phyloP scores from a whole-genome alignment of 64 coral and sea anemone species.

The Stichodactyla helianthus region DNA sequence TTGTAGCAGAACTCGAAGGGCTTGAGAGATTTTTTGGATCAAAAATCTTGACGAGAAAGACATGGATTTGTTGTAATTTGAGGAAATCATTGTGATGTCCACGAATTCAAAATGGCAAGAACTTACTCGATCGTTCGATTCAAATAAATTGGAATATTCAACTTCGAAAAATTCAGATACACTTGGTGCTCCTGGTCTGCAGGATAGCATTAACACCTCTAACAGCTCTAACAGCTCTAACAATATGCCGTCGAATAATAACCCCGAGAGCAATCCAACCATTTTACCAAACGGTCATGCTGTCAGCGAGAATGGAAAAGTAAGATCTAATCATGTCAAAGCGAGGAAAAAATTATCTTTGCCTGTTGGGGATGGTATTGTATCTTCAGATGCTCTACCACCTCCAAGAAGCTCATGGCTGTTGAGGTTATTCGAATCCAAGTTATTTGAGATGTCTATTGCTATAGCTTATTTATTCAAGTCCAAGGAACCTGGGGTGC shows the following conservation, averaged over 20 bases:
- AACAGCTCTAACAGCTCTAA: not conserved
- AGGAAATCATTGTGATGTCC: slow-evolving; percentile 6
- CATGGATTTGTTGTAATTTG: not conserved
- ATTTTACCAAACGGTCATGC: slow-evolving; percentile 3
- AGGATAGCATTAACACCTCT: not conserved
- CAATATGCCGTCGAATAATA: slow-evolving; percentile 4
- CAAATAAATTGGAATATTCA: not conserved
- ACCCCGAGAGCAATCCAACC: not conserved
- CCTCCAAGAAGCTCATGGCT: slow-evolving; percentile 93
- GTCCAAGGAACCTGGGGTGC: slow-evolving; percentile 93
- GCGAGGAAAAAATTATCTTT: slow-evolving; percentile 9
- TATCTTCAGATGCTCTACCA: slow-evolving; percentile 35
- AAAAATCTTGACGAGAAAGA: not conserved
- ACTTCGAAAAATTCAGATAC: not conserved
- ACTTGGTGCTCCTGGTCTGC: not conserved
- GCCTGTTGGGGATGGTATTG: not conserved
- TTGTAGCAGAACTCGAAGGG: not conserved
- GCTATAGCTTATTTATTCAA: slow-evolving; percentile 98
- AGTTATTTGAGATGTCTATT: slow-evolving; percentile 99
- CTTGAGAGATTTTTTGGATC: not conserved
- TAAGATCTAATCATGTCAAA: not conserved
- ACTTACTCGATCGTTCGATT: not conserved
- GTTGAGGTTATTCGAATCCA: slow-evolving; percentile 88
- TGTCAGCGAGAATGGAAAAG: not conserved
- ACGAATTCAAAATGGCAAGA: not conserved